Evolutionary conservation across 2,888 invertebrate genomes (phyloP).

Genomic region (Drosophila sordidapex): DNA sequence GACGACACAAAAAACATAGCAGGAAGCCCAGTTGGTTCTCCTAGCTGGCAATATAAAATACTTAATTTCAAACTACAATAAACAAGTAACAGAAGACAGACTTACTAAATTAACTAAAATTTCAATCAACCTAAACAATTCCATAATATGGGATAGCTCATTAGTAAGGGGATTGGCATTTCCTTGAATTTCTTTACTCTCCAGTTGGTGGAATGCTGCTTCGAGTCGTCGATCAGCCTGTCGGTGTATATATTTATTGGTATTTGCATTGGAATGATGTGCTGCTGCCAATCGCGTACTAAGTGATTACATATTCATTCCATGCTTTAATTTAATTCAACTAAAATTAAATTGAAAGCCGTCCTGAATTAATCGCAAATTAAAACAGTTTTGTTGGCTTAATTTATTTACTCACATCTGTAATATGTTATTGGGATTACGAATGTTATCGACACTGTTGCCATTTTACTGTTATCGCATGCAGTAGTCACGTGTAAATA

Average conservation of each 20-base stretch:
- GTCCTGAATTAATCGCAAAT: not conserved
- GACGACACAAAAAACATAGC: not conserved
- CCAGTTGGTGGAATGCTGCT: not conserved
- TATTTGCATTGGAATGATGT: not conserved
- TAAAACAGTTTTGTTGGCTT: not conserved
- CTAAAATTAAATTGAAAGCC: not conserved
- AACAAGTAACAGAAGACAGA: not conserved
- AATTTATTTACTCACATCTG: not conserved
- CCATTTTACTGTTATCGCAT: constrained; percentile 6
- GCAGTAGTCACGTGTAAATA: constrained; percentile 14
- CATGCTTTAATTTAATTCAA: not conserved
- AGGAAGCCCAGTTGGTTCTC: not conserved
- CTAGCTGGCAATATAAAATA: not conserved
- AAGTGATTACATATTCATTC: not conserved
- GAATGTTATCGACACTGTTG: not conserved
- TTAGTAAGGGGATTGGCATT: not conserved
- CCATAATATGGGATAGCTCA: not conserved
- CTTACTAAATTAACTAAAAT: not conserved
- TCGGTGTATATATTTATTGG: not conserved
- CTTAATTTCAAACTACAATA: not conserved
- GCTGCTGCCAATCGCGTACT: not conserved
- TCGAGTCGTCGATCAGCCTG: not conserved
- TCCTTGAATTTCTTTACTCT: not conserved
- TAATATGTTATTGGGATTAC: not conserved
- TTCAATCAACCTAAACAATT: not conserved